phyloP scores from a whole-genome alignment of 2,888 invertebrate genomes.

The Oeneis ivallda region DNA sequence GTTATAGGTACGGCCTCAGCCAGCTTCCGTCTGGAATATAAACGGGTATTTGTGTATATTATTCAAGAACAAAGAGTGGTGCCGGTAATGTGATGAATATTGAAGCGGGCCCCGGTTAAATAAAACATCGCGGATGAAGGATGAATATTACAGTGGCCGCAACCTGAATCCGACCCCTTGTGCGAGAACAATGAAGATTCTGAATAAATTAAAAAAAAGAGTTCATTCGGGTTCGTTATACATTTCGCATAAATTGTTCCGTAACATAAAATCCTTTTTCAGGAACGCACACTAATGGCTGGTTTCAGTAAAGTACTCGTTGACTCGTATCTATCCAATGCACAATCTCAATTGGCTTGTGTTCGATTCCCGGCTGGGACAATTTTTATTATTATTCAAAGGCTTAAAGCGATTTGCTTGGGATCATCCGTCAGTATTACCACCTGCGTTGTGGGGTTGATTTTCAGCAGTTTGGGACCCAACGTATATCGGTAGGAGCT shows the following conservation, averaged over 20 bases:
- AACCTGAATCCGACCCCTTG: conserved; percentile 50
- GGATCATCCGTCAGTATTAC: no score
- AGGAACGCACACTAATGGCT: background rate
- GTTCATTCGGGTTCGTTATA: background rate
- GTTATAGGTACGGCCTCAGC: conserved; percentile 1
- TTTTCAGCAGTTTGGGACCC: no score
- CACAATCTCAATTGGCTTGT: no score
- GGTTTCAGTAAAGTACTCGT: no score
- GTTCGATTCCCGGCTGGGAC: no score
- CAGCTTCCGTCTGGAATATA: conserved; percentile 29
- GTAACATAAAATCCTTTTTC: background rate
- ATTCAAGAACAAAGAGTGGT: conserved; percentile 51
- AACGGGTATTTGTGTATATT: conserved; percentile 47
- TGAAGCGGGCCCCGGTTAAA: conserved; percentile 60
- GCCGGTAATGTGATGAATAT: conserved; percentile 61
- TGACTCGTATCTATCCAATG: no score
- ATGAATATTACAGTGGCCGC: conserved; percentile 62
- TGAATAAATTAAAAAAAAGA: conserved; percentile 58
- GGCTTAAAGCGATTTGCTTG: no score
- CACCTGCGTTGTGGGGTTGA: no score
- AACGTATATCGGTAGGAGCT: no score
- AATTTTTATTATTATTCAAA: no score
- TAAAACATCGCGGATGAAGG: conserved; percentile 61
- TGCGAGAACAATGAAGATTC: conserved; percentile 59
- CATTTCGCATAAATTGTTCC: conserved; percentile 5